Evolutionary conservation across 2,888 invertebrate species (phyloP).

Genomic region (Yponomeuta evonymella): DNA sequence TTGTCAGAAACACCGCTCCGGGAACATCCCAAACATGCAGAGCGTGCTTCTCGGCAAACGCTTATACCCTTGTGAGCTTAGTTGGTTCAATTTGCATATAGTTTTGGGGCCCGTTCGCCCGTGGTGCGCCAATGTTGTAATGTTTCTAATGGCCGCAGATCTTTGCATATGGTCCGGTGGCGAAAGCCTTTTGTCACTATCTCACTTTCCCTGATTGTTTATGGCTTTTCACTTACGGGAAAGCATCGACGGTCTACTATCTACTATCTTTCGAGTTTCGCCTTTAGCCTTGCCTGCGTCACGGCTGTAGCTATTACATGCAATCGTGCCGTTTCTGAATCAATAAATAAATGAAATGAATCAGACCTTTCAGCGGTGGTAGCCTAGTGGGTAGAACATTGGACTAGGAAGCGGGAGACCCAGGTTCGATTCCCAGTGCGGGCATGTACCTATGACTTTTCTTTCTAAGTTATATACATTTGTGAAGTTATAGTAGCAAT

Average conservation of each 20-base stretch:
- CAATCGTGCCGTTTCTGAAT: too few species aligned
- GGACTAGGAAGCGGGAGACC: too few species aligned
- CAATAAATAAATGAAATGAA: too few species aligned
- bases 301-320: too few species aligned
- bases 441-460: too few species aligned
- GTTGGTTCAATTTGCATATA: neutral
- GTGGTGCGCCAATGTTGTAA: neutral
- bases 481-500: too few species aligned
- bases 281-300: too few species aligned
- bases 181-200: neutral
- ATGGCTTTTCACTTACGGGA: neutral
- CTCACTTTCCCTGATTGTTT: neutral
- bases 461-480: too few species aligned
- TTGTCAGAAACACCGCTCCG: neutral
- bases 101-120: neutral
- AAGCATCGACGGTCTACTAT: neutral
- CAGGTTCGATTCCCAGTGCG: too few species aligned
- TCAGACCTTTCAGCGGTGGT: too few species aligned
- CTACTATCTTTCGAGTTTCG: neutral
- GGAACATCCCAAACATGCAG: neutral
- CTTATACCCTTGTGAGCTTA: neutral
- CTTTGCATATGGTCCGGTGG: neutral
- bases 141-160: neutral
- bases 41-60: neutral
- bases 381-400: too few species aligned